These are phyloP conservation scores for Corvus hawaiiensis DNA, from an alignment of 2,113 vertebrate genomes.

Conservation along the genomic window DNA sequence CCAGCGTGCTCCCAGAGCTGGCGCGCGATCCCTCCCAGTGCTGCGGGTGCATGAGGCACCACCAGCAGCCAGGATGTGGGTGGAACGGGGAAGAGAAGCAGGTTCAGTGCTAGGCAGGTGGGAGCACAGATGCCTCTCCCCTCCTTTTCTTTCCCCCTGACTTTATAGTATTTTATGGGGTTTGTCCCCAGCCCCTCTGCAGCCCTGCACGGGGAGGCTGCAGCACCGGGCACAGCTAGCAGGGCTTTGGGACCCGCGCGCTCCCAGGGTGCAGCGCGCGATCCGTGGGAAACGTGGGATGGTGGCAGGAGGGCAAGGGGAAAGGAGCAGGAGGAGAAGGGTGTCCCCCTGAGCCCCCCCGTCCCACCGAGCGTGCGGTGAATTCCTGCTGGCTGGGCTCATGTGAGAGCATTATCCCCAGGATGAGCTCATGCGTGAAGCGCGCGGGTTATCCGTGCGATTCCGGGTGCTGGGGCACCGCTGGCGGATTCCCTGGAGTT, in stretches of 20 bases:
- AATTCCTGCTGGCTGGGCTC: slow-evolving; percentile 52
- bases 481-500: slow-evolving; percentile 62
- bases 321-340: not conserved
- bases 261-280: rapidly evolving
- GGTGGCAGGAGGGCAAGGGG: not conserved
- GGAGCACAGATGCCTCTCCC: not conserved
- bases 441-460: slow-evolving; percentile 62
- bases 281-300: not conserved
- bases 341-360: not conserved
- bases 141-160: not conserved
- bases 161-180: not conserved
- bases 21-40: rapidly evolving
- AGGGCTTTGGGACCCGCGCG: rapidly evolving
- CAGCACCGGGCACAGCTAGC: rapidly evolving
- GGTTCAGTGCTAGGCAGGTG: not conserved
- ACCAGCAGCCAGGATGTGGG: not conserved
- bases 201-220: not conserved
- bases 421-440: slow-evolving; percentile 62
- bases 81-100: not conserved
- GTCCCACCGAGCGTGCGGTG: rapidly evolving
- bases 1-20: not conserved
- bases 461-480: slow-evolving; percentile 69
- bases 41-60: not conserved
- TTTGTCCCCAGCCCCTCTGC: not conserved
- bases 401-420: slow-evolving; percentile 24